These are phyloP conservation scores for Dicrostonyx torquatus DNA, from an alignment of 2,797 vertebrate species.

Conservation along the genomic window DNA sequence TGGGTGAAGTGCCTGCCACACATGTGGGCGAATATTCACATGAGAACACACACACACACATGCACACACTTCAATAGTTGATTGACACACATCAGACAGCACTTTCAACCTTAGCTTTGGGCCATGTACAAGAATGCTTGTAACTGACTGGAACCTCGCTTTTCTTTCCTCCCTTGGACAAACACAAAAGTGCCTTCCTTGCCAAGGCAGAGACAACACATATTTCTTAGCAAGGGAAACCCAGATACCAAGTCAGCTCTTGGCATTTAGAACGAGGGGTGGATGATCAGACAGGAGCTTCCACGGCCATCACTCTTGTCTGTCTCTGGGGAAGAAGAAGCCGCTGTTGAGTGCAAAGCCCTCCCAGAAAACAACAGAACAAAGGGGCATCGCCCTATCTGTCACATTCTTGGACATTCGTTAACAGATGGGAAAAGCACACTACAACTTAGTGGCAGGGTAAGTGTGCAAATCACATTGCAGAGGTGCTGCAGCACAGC, in stretches of 20 bases:
- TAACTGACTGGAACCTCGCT: background rate
- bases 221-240: slow-evolving; percentile 38
- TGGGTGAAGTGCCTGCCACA: background rate
- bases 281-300: background rate
- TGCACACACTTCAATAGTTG: background rate
- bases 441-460: background rate
- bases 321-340: background rate
- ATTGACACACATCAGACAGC: background rate
- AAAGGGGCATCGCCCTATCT: background rate
- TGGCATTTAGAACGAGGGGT: background rate
- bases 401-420: background rate
- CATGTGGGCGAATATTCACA: background rate
- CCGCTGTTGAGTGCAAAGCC: background rate
- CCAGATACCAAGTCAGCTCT: background rate
- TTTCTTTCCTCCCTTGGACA: background rate
- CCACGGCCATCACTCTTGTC: background rate
- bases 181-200: background rate
- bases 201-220: background rate
- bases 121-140: background rate
- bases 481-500: background rate
- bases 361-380: slow-evolving; percentile 1
- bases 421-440: background rate
- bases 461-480: background rate
- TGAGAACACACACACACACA: background rate
- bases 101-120: slow-evolving; percentile 17